Conservation (phyloP, 2,113 vertebrate species). For the Sinocyclocheilus anophthalmus region DNA sequence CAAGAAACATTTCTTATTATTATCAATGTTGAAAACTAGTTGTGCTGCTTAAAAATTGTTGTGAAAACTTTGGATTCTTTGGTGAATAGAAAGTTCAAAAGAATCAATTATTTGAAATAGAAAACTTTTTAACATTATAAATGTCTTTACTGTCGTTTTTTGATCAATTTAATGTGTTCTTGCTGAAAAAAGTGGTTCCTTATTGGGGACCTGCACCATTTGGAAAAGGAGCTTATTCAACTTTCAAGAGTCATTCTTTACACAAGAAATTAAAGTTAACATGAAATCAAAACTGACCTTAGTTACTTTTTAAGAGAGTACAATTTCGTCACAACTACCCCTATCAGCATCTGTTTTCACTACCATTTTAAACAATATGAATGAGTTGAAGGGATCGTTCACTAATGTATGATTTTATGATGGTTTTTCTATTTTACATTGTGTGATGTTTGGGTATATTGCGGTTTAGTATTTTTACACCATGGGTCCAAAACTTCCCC, state of each 20-base stretch:
- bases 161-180: too few species aligned
- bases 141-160: neutral
- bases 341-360: neutral
- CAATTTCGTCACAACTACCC: neutral
- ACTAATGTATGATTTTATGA: neutral
- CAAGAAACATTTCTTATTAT: neutral
- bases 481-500: neutral
- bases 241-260: too few species aligned
- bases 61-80: neutral
- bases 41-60: neutral
- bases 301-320: neutral
- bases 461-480: neutral
- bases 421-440: neutral
- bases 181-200: too few species aligned
- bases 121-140: neutral
- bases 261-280: too few species aligned
- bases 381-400: neutral
- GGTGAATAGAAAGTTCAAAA: neutral
- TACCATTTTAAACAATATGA: neutral
- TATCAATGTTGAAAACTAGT: neutral
- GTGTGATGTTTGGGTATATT: neutral
- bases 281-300: too few species aligned
- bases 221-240: too few species aligned
- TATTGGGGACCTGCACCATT: too few species aligned
- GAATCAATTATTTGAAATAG: neutral